Conservation (phyloP, 92 coral and sea anemone genomes). For the Umimayanthus chanpuru region DNA sequence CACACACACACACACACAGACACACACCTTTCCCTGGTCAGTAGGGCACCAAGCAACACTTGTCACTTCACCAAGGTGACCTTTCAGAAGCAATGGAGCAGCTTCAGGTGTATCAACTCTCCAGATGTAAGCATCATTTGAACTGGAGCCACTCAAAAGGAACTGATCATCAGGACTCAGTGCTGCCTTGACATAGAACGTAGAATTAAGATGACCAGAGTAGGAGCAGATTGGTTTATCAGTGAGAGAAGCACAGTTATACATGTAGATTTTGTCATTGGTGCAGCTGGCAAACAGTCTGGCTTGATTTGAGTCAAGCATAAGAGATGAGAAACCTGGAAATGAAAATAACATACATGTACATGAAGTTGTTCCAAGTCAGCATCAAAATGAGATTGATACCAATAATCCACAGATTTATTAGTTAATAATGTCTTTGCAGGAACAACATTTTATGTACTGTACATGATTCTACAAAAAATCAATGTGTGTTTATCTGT, state of each 20-base stretch:
- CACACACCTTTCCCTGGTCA: conserved; percentile 87
- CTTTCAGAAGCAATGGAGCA: conserved; percentile 77
- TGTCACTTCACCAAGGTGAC: conserved; percentile 93
- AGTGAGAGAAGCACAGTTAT: conserved; percentile 73
- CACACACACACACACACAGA: conserved; percentile 56
- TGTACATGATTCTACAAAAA: too few relatives aligned
- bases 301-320: conserved; percentile 86
- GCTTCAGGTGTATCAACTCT: conserved; percentile 71
- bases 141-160: conserved; percentile 90
- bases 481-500: too few relatives aligned
- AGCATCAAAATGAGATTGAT: too few relatives aligned
- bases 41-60: conserved; percentile 95
- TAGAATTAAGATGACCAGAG: conserved; percentile 86
- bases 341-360: not conserved
- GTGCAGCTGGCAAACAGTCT: conserved; percentile 92
- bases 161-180: conserved; percentile 88
- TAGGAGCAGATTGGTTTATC: conserved; percentile 73
- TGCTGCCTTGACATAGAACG: conserved; percentile 91
- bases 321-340: conserved; percentile 91
- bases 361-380: too few relatives aligned
- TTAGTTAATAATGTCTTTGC: too few relatives aligned
- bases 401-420: too few relatives aligned
- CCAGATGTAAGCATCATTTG: conserved; percentile 90
- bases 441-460: too few relatives aligned
- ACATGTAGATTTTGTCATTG: conserved; percentile 89